Evolutionary conservation across 2,113 vertebrate species (phyloP).

Genomic region (Gymnogyps californianus): DNA sequence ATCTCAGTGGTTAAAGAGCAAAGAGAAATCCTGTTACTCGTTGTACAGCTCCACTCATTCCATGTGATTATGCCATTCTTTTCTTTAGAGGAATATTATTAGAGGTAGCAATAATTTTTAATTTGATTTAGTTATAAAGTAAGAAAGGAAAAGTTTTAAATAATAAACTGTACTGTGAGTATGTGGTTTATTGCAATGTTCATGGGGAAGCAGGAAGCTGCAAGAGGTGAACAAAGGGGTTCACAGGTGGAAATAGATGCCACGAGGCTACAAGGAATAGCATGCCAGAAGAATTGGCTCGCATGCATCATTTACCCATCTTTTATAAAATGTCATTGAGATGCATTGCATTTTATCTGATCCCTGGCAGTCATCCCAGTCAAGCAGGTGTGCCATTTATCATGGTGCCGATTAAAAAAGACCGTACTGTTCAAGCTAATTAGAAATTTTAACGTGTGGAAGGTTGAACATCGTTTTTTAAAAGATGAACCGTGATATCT

Average conservation of each 20-base stretch:
- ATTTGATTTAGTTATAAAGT: background rate
- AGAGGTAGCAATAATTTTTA: background rate
- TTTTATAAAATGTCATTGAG: slow-evolving; percentile 9
- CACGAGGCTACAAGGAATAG: background rate
- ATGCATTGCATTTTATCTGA: slow-evolving; percentile 37
- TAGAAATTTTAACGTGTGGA: background rate
- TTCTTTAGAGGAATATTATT: background rate
- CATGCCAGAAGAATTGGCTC: background rate
- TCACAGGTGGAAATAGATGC: background rate
- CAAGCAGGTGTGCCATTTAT: slow-evolving; percentile 60
- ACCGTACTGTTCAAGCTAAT: slow-evolving; percentile 6
- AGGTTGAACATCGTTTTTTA: background rate
- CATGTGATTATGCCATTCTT: background rate
- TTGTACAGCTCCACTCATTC: background rate
- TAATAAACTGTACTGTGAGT: background rate
- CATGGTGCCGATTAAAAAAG: background rate
- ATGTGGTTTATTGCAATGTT: background rate
- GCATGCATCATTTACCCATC: slow-evolving; percentile 10
- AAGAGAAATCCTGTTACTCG: background rate
- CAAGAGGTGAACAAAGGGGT: background rate
- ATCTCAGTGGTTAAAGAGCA: background rate
- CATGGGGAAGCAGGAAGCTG: background rate
- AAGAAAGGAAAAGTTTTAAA: background rate
- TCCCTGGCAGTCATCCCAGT: slow-evolving; percentile 50
- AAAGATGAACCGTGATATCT: background rate